phyloP scores from a whole-genome alignment of 2,113 vertebrate genomes.

The Hemibagrus wyckioides region DNA sequence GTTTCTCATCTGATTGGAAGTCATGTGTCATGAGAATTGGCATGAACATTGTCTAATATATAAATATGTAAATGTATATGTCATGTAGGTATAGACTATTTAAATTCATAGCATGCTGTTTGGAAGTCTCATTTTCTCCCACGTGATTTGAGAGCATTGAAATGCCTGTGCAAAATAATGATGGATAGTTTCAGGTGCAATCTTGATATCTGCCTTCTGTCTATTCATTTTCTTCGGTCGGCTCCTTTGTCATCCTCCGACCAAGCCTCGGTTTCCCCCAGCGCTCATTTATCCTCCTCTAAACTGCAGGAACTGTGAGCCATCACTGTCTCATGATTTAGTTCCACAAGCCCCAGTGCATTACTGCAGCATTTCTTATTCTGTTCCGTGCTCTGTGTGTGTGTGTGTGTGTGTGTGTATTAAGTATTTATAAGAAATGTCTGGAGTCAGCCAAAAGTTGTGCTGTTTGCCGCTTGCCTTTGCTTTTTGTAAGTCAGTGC shows the following conservation, averaged over 20 bases:
- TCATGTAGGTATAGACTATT: neutral
- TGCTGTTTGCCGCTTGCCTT: conserved; percentile 25
- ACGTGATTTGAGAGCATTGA: neutral
- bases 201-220: conserved; percentile 27
- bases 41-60: neutral
- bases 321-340: conserved; percentile 34
- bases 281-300: conserved; percentile 30
- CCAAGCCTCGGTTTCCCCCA: conserved; percentile 32
- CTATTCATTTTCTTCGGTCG: conserved; percentile 12
- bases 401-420: conserved; percentile 14
- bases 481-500: conserved; percentile 10
- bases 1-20: neutral
- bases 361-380: conserved; percentile 27
- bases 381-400: conserved; percentile 19
- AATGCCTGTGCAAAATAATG: conserved; percentile 6
- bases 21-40: neutral
- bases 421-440: conserved; percentile 45
- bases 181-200: conserved; percentile 9
- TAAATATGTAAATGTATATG: neutral
- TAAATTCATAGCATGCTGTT: neutral
- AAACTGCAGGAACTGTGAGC: conserved; percentile 14
- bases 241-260: conserved; percentile 22
- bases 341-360: conserved; percentile 19
- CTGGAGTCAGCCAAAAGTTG: conserved; percentile 23
- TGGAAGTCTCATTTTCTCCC: neutral